Evolutionary conservation across 2,888 invertebrate genomes (phyloP).

Genomic region (Copidosoma aretas): DNA sequence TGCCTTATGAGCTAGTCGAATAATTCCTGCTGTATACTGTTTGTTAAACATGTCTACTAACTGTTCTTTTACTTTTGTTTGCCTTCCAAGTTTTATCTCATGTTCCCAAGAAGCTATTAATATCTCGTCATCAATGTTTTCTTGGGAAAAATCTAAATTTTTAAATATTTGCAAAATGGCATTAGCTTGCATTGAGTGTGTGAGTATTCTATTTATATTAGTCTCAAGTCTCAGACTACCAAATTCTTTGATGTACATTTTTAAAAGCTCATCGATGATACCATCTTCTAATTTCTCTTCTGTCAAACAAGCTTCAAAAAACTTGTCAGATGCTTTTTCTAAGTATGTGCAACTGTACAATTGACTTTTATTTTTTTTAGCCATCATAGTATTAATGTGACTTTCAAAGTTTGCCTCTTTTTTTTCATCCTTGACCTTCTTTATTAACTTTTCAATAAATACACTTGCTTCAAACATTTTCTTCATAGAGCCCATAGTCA

Average conservation of each 20-base stretch:
- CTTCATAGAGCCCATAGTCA: slow-evolving; percentile 64
- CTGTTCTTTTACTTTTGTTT: slow-evolving; percentile 48
- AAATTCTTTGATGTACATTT: slow-evolving; percentile 61
- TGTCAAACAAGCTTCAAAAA: slow-evolving; percentile 63
- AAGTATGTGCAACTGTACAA: slow-evolving; percentile 55
- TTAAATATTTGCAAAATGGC: slow-evolving; percentile 47
- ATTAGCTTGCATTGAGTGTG: slow-evolving; percentile 48
- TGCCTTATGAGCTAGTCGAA: slow-evolving; percentile 51
- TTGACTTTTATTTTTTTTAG: slow-evolving; percentile 49
- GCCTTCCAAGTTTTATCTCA: slow-evolving; percentile 51
- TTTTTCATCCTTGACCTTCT: slow-evolving; percentile 59
- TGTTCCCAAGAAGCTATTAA: slow-evolving; percentile 54
- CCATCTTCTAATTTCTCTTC: slow-evolving; percentile 51
- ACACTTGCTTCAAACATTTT: slow-evolving; percentile 66
- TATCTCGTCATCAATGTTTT: slow-evolving; percentile 50
- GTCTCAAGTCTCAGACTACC: slow-evolving; percentile 61
- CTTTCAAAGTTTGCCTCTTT: slow-evolving; percentile 61
- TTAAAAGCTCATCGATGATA: slow-evolving; percentile 61
- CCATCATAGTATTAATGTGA: slow-evolving; percentile 63
- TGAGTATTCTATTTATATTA: slow-evolving; percentile 53
- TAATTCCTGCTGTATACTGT: slow-evolving; percentile 53
- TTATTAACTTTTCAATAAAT: slow-evolving; percentile 67
- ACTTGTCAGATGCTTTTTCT: slow-evolving; percentile 62
- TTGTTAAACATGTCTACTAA: slow-evolving; percentile 57
- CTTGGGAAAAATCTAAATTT: slow-evolving; percentile 46